Conservation (phyloP, 2,113 vertebrate species). For the Cervus canadensis region DNA sequence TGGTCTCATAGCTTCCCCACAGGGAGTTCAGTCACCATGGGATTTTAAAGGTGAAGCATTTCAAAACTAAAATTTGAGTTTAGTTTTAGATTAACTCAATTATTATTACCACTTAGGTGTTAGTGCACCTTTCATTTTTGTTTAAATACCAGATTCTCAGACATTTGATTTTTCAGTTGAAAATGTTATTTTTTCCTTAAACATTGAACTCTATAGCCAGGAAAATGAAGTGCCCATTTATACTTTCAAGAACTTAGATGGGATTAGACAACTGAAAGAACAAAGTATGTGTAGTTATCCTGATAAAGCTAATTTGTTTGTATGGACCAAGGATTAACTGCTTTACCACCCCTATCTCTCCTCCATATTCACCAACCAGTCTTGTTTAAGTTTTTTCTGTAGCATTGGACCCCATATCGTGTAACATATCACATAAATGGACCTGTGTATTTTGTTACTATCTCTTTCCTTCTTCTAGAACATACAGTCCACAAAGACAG, state of each 20-base stretch:
- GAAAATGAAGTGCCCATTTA: background rate
- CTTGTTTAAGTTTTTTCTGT: background rate
- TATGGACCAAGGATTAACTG: background rate
- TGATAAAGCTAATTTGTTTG: background rate
- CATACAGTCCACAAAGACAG: background rate
- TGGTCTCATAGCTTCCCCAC: conserved; percentile 37
- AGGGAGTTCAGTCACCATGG: conserved; percentile 53
- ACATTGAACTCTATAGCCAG: background rate
- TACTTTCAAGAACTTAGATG: background rate
- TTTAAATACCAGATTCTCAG: conserved; percentile 26
- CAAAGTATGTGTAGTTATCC: background rate
- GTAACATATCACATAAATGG: background rate
- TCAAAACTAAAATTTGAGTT: conserved; percentile 62
- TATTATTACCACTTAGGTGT: background rate
- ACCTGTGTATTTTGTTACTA: background rate
- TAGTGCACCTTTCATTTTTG: background rate
- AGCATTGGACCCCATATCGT: background rate
- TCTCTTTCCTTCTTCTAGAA: background rate
- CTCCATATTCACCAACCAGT: background rate
- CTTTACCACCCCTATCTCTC: background rate
- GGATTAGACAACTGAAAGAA: background rate
- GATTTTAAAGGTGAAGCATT: conserved; percentile 62
- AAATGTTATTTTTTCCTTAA: background rate
- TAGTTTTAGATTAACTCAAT: conserved; percentile 51
- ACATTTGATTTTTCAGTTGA: background rate